These are phyloP conservation scores for Heliornis fulica DNA, from an alignment of 2,113 vertebrate genomes.

Conservation along the genomic window DNA sequence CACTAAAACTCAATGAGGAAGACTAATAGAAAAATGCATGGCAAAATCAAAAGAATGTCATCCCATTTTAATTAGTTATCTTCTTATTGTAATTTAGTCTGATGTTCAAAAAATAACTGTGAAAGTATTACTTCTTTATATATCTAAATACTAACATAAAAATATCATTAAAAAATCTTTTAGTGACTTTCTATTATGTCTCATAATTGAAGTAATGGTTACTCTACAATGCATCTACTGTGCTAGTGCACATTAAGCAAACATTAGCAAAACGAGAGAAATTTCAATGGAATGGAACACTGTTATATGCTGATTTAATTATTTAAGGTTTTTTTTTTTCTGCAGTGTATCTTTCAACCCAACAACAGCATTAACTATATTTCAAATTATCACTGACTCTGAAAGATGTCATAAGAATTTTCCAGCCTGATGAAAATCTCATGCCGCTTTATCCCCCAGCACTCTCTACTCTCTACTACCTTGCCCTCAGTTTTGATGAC, in stretches of 20 bases:
- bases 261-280: constrained; percentile 5
- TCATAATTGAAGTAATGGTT: constrained; percentile 6
- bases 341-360: not conserved
- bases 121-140: not conserved
- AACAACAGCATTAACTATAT: not conserved
- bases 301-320: not conserved
- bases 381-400: not conserved
- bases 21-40: not conserved
- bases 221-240: not conserved
- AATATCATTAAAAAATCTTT: not conserved
- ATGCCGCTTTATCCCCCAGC: not conserved
- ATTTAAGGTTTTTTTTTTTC: not conserved
- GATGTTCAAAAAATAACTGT: not conserved
- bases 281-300: not conserved
- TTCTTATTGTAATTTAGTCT: not conserved
- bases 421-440: not conserved
- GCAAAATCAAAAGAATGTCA: not conserved
- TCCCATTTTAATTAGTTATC: not conserved
- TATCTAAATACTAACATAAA: not conserved
- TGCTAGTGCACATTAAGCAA: constrained; percentile 9
- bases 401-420: not conserved
- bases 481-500: not conserved
- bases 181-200: not conserved
- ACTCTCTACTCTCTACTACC: not conserved
- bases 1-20: not conserved